A percentile compares a stretch with the other conserved stretches of the same genome.
Conservation (phyloP, 2,888 invertebrate genomes). For the Limnephilus marmoratus region DNA sequence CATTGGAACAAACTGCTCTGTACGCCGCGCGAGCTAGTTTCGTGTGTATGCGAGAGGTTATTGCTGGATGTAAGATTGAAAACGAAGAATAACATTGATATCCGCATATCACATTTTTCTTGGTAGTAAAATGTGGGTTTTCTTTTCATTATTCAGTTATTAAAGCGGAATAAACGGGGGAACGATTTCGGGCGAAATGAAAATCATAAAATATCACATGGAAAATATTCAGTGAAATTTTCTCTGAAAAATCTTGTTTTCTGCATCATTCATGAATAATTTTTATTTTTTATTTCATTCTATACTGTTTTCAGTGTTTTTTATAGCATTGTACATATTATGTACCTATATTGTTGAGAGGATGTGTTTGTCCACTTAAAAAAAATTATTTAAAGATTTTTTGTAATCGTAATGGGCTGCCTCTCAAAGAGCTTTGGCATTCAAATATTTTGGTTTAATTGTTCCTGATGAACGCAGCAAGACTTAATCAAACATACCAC, state of each 20-base stretch:
- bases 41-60: background rate
- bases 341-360: too few species aligned
- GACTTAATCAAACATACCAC: too few species aligned
- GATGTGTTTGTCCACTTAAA: too few species aligned
- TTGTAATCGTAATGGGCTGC: too few species aligned
- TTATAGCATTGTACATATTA: too few species aligned
- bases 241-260: background rate
- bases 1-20: background rate
- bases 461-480: too few species aligned
- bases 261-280: too few species aligned
- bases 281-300: too few species aligned
- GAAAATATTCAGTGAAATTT: background rate
- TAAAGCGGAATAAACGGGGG: background rate
- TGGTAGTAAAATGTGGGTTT: background rate
- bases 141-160: conserved; percentile 2
- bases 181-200: background rate
- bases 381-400: too few species aligned
- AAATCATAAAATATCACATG: background rate
- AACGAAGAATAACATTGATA: background rate
- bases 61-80: background rate
- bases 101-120: background rate
- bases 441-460: too few species aligned
- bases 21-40: background rate
- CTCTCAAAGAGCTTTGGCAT: too few species aligned
- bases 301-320: too few species aligned